These are phyloP conservation scores for Anisognathus igniventris DNA, from an alignment of 2,797 vertebrate genomes.

Conservation along the genomic window DNA sequence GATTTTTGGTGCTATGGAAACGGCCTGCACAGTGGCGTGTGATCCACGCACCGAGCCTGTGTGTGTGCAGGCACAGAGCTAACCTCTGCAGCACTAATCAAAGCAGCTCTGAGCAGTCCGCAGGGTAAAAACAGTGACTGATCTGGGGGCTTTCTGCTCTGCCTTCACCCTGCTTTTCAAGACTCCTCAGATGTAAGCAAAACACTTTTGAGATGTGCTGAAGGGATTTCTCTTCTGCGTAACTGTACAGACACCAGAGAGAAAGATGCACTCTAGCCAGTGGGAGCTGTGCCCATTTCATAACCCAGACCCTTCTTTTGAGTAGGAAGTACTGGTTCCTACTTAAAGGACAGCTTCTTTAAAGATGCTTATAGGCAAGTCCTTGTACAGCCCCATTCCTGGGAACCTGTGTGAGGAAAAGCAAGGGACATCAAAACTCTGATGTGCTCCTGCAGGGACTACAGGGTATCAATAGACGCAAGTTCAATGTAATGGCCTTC, in stretches of 20 bases:
- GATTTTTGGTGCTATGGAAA: background rate
- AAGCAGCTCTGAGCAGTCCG: background rate
- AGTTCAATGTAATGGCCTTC: background rate
- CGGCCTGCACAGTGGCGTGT: background rate
- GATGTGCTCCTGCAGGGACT: background rate
- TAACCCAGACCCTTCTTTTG: accelerated
- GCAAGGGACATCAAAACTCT: background rate
- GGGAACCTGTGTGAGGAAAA: background rate
- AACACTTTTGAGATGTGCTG: background rate
- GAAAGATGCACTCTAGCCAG: background rate
- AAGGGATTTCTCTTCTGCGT: background rate
- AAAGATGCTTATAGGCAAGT: background rate
- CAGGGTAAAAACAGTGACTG: background rate
- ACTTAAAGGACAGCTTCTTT: background rate
- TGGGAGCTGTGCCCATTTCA: background rate
- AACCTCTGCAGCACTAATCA: background rate
- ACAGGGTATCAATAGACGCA: background rate
- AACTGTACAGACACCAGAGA: background rate
- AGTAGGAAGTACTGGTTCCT: background rate
- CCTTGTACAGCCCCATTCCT: background rate
- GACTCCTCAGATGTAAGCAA: background rate
- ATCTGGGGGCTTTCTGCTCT: background rate
- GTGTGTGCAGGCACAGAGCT: background rate
- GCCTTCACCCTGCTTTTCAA: background rate
- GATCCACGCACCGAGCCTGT: background rate